Base-by-base conservation (phyloP, 1,140 invertebrate genomes). In the Lerema accius region DNA sequence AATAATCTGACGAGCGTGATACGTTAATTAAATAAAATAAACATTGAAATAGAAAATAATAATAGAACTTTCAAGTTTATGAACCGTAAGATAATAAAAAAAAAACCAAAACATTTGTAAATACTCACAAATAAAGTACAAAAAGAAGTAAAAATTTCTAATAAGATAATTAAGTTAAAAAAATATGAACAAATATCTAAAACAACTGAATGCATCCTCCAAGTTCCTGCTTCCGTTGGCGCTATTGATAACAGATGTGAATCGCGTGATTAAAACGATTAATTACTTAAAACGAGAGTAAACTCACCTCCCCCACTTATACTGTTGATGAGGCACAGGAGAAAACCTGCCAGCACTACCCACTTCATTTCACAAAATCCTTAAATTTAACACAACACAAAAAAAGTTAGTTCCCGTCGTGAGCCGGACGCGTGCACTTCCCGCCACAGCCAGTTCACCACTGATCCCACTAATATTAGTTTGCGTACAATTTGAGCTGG, bases 281-380 rank as follows among this genome's bases (percentile, higher is more conserved):
- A 17, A 28, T 26, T 16, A 16, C 15, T 39, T 37, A 55, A 55
- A 59, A 46, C 32, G n/a, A 14, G 43, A 16, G 10, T 48, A 35
- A 7, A 69, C 76, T 71, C 46, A 73, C 65, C 46, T 66, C 68
- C 62, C 61, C 43, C 55, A 14, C 28, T 17, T 46, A 49, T 60
- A 60, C 23, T 14, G 17, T 49, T 37, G 15, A 46, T 69, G 63
- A 67, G 64, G 42, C 69, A 78, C 53, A 82, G 46, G 32, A 82
- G 50, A 60, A 78, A 73, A 63, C 72, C 65, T 42, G 65, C 69
- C 35, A 81, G 42, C 62, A 78, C 64, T 43, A 74, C 64, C 72
- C 76, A 82, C 78, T 75, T 79, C 81, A 84, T 84, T 74, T 76
- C 80, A 82, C 77, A 69, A 69, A 76, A 68, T 69, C 72, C 72